Base-by-base conservation (phyloP, 2,797 vertebrate species). In the Pipistrellus kuhlii region DNA sequence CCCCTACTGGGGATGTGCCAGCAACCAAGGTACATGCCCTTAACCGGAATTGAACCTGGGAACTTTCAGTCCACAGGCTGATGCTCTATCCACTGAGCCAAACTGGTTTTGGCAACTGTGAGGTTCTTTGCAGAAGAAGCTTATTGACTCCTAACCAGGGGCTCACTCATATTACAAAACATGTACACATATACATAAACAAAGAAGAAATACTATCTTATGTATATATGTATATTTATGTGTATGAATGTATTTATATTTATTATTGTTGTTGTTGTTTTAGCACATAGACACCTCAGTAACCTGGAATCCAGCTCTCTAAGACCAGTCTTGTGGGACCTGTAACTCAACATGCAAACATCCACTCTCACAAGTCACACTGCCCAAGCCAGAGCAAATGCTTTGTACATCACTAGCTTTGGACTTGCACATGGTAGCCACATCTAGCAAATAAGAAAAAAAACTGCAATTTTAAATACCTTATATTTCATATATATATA, bases 291-390 rank as follows among this genome's bases (percentile, higher is more conserved):
- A 11, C 35, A 13, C 23, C 18, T 77, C 46, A 44, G 10, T 76
- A 10, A 83, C 9, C 17, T 55, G 48, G 10, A 82, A 5, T 72
- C 8, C 25, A 72, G 12, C 41, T 82, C 11, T 82, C 4, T 75
- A 25, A 27, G 5, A 6, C 5, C 17, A 27, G 0, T 5, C 5
- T 35, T 23, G 10, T 35, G 5, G 25, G 35, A 55, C 2, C 46
- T 27, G 20, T 23, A 44, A 76, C 2, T 62, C 30, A 85, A 14
- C 6, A 30, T 55, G 10, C n/a, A 53, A 78, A 41, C 32, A 44
- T 59, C 72, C 41, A 30, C 64, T 38, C 2, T 53, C 30, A 10
- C 1, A 12, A 44, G 3, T 59, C n/a, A 20, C n/a, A 25, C 25
- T 55, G 10, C 41, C 13, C 13, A 18, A 11, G 15, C 11, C n/a